Evolutionary conservation across 2,888 invertebrate species (phyloP), one percentile per base, ranked within the genome.

Genomic region (Mallateleia sp.): DNA sequence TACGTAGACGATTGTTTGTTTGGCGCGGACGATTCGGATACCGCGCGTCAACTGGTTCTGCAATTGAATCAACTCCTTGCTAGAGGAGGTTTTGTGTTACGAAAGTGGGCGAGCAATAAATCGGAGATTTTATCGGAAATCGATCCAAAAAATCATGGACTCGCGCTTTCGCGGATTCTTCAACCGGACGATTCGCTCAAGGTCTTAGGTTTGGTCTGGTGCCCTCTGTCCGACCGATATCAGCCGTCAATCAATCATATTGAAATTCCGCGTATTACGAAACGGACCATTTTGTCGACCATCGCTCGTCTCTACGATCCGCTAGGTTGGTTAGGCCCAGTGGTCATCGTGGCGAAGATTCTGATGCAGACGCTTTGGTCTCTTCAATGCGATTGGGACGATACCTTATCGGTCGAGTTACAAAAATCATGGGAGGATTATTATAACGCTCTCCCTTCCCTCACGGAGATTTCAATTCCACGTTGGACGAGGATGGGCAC

Each of bases 71-170:
- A 5, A 4, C n/a, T 45, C 15, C 14, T 45, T 5, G 3, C 14
- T 4, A 3, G 47, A 3, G 47, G 47, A 3, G 5, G 20, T 18
- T 47, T 47, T 9, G 9, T 18, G 1, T 54, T 77, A 6, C 34
- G 77, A 5, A 77, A 77, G 9, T 77, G 77, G 77, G 77, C 54
- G 1, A 34, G 22, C 18, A 75, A 75, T 64, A n/a, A n/a, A n/a
- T n/a, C n/a, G n/a, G n/a, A n/a, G n/a, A n/a, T n/a, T n/a, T n/a
- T n/a, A n/a, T n/a, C 15, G 7, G 62, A 64, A 22, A 47, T 75
- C 64, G 34, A 62, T 52, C 24, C 58, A 0, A 42, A 34, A n/a
- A n/a, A n/a, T n/a, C n/a, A n/a, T n/a, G n/a, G n/a, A n/a, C n/a
- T n/a, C n/a, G n/a, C n/a, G n/a, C 14, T 56, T 22, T 42, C 54